Evolutionary conservation across 1,140 invertebrate species (phyloP).

Genomic region (Goniozus legneri): DNA sequence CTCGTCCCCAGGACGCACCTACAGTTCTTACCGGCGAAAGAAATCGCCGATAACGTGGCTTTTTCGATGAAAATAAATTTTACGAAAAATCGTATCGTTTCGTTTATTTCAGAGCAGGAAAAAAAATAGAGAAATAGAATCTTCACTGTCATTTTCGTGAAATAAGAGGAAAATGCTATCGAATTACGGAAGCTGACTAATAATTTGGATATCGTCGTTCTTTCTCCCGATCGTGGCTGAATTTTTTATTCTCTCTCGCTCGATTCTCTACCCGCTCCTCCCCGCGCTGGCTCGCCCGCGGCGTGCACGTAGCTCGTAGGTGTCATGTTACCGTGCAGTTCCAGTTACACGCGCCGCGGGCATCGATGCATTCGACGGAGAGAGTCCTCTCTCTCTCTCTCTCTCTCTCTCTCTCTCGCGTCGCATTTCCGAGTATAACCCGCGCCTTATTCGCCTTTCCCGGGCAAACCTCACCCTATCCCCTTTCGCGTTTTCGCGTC

Average conservation of each 20-base stretch:
- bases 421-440: conserved; percentile 29
- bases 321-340: conserved; percentile 35
- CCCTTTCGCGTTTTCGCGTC: neutral
- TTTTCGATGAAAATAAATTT: no score
- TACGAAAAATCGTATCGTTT: no score
- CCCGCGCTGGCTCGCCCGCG: conserved; percentile 11
- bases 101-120: no score
- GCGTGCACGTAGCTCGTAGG: conserved; percentile 23
- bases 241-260: conserved; percentile 4
- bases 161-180: no score
- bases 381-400: no score
- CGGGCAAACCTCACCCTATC: neutral
- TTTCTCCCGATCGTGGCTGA: neutral
- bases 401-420: no score
- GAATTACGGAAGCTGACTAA: no score
- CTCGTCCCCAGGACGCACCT: conserved; percentile 2
- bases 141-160: no score
- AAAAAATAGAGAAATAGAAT: no score
- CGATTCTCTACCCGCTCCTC: neutral
- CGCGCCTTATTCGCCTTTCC: conserved; percentile 13
- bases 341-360: conserved; percentile 41
- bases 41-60: no score
- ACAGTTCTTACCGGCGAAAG: no score
- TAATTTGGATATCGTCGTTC: no score
- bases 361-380: conserved; percentile 29